Evolutionary conservation across 2,113 vertebrate genomes (phyloP).

Genomic region (Uria lomvia): DNA sequence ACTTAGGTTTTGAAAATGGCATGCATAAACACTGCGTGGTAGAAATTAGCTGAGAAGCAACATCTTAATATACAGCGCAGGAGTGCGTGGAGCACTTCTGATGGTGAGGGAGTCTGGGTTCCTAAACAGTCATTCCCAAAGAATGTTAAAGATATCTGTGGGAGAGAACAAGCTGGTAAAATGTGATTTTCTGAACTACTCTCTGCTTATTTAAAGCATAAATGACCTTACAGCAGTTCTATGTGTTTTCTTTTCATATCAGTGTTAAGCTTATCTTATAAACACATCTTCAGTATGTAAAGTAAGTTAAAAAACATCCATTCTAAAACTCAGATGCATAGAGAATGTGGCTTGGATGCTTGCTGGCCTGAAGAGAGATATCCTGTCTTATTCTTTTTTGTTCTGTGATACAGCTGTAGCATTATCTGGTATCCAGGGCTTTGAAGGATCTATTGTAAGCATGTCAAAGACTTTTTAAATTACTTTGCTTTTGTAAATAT

Average conservation of each 20-base stretch:
- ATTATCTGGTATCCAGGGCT: slow-evolving; percentile 14
- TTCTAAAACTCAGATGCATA: background rate
- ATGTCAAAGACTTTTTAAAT: slow-evolving; percentile 6
- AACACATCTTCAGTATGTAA: background rate
- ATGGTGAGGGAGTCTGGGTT: background rate
- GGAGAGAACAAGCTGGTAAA: background rate
- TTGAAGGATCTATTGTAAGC: slow-evolving; percentile 27
- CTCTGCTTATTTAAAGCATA: slow-evolving; percentile 20
- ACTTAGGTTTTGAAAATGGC: background rate
- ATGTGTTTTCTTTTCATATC: background rate
- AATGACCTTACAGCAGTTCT: background rate
- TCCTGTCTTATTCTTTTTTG: slow-evolving; percentile 10
- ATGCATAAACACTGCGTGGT: rapidly evolving
- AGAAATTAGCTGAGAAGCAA: background rate
- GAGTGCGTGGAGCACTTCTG: background rate
- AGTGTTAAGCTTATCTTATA: slow-evolving; percentile 6
- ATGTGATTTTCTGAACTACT: background rate
- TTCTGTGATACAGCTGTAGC: background rate
- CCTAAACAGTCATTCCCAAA: background rate
- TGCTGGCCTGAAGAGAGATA: slow-evolving; percentile 8
- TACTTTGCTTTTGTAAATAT: slow-evolving; percentile 7
- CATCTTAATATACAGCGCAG: background rate
- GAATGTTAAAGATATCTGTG: slow-evolving; percentile 10
- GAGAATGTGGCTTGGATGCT: slow-evolving; percentile 2
- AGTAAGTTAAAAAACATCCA: slow-evolving; percentile 8